phyloP scores from a whole-genome alignment of 1,140 invertebrate genomes.

The Hylaeus anthracinus region DNA sequence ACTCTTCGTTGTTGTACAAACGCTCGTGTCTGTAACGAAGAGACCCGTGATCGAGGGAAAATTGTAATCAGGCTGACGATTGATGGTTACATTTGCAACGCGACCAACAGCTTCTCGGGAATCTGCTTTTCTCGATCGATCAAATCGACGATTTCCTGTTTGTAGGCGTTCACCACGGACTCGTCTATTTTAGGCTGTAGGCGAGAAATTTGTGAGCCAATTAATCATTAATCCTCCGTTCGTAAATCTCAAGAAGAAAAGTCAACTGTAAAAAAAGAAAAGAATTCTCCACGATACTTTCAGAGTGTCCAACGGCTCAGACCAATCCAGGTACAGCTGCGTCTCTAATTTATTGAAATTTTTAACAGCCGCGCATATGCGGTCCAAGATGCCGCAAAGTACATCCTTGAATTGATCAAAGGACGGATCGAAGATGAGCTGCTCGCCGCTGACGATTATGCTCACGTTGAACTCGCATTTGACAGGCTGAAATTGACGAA shows the following conservation, averaged over 20 bases:
- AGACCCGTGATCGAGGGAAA: background rate
- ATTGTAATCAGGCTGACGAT: background rate
- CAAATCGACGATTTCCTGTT: conserved; percentile 82
- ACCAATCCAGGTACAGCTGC: conserved; percentile 84
- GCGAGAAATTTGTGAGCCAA: background rate
- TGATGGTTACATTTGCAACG: conserved; percentile 80
- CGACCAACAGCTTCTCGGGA: conserved; percentile 85
- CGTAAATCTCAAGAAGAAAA: no score
- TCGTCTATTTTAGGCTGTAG: conserved; percentile 66
- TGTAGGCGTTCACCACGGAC: conserved; percentile 83
- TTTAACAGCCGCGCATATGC: conserved; percentile 86
- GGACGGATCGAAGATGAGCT: conserved; percentile 89
- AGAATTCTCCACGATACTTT: conserved; percentile 74
- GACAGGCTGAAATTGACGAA: conserved; percentile 78
- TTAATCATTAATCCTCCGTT: no score
- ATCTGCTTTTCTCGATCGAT: conserved; percentile 86
- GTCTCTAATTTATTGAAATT: conserved; percentile 89
- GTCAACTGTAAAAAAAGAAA: no score
- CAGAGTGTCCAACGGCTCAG: conserved; percentile 72
- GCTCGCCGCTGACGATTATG: conserved; percentile 85
- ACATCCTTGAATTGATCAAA: conserved; percentile 88
- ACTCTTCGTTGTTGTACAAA: conserved; percentile 81
- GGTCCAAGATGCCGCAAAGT: conserved; percentile 87
- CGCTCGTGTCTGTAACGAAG: conserved; percentile 60
- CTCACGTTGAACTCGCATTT: conserved; percentile 89